Evolutionary conservation across 2,888 invertebrate genomes (phyloP), one percentile per base, ranked within the genome.

Genomic region (Entomobrya multifasciata): DNA sequence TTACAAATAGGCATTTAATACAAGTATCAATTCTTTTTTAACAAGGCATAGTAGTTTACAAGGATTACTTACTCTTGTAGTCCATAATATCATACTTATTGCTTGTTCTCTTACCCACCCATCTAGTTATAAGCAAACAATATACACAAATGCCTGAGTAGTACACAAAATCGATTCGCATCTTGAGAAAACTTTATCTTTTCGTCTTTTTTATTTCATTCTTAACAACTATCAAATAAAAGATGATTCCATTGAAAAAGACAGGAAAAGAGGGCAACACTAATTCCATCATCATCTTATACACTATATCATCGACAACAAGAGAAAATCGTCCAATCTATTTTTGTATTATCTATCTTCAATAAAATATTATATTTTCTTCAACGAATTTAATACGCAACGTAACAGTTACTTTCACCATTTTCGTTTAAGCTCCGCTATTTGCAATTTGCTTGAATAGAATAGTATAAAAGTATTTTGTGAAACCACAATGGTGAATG

Each of bases 21-120:
- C 47, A 47, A 47, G 47, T 47, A 10, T 47, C 13, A 47, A 13
- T 47, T 5, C 15, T n/a, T 20, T 6, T 25, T 1, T 22, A 25
- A 25, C 11, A 30, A 27, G 62, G n/a, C n/a, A n/a, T 30, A 15
- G 47, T 72, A 72, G 47, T 55, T 55, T 55, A 55, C 52, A 55
- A n/a, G 74, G 76, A 76, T 76, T 76, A 76, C 30, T 55, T 47
- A 27, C 70, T n/a, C n/a, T n/a, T n/a, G n/a, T n/a, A n/a, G n/a
- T n/a, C n/a, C n/a, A n/a, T n/a, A n/a, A n/a, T n/a, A n/a, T n/a
- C n/a, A n/a, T n/a, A n/a, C n/a, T n/a, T n/a, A n/a, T n/a, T n/a
- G n/a, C n/a, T n/a, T n/a, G n/a, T n/a, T n/a, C n/a, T n/a, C n/a
- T n/a, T n/a, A n/a, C n/a, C 52, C 1, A 1, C 47, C 47, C 20